Conservation (phyloP, 1,140 invertebrate species). For the Bradysia coprophila region DNA sequence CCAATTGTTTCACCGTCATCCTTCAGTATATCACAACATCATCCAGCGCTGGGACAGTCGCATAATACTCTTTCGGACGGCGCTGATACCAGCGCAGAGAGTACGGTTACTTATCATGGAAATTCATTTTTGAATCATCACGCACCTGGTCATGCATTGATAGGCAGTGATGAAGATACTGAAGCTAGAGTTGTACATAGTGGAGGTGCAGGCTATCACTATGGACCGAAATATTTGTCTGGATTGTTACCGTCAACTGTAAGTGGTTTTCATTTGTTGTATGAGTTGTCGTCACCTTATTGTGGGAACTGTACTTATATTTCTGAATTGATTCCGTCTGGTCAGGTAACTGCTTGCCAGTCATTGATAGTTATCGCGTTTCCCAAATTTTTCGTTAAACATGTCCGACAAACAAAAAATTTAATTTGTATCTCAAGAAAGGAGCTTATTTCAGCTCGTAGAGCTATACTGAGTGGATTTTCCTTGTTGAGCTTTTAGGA, state of each 20-base stretch:
- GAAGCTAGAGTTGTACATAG: neutral
- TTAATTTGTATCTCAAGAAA: too few relatives aligned
- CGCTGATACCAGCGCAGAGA: neutral
- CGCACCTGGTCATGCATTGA: neutral
- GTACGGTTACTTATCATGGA: neutral
- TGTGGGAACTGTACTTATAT: too few relatives aligned
- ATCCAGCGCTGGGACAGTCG: conserved; percentile 10
- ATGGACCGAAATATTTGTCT: neutral
- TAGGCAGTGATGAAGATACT: neutral
- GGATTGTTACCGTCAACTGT: neutral
- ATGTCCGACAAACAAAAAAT: too few relatives aligned
- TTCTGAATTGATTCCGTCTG: too few relatives aligned
- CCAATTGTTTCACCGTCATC: conserved; percentile 12
- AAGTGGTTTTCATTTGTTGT: too few relatives aligned
- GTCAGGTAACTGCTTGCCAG: too few relatives aligned
- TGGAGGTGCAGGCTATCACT: neutral
- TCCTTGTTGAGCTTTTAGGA: too few relatives aligned
- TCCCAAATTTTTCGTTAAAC: too few relatives aligned
- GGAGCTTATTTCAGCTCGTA: too few relatives aligned
- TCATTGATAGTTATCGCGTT: too few relatives aligned
- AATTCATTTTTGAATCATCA: neutral
- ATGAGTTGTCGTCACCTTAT: too few relatives aligned
- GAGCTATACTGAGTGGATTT: too few relatives aligned
- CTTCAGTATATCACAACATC: conserved; percentile 18
- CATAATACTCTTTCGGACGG: neutral